These are phyloP conservation scores for Leptura quadrifasciata DNA, from an alignment of 2,888 invertebrate species.

Conservation along the genomic window DNA sequence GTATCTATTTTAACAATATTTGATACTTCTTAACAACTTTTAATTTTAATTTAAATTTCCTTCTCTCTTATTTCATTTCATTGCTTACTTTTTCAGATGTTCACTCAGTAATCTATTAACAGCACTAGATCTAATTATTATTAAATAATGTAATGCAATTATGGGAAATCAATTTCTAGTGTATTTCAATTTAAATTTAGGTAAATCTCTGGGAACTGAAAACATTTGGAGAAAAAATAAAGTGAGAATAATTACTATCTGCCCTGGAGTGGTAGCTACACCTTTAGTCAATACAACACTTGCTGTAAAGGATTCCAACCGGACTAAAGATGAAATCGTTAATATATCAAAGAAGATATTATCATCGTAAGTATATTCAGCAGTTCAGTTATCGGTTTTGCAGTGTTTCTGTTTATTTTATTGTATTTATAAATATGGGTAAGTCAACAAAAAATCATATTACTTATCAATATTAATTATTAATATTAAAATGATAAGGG, in stretches of 20 bases:
- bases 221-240: constrained; percentile 48
- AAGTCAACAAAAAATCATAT: too few species aligned
- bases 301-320: neutral
- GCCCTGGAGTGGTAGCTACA: constrained; percentile 54
- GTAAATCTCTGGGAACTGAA: constrained; percentile 46
- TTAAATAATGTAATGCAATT: neutral
- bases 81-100: too few species aligned
- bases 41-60: neutral
- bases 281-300: neutral
- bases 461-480: too few species aligned
- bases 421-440: too few species aligned
- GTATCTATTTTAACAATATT: too few species aligned
- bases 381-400: too few species aligned
- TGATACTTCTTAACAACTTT: too few species aligned
- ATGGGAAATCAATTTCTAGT: too few species aligned
- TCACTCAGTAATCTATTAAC: too few species aligned
- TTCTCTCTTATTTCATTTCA: too few species aligned
- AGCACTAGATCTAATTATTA: neutral
- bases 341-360: constrained; percentile 3
- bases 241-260: constrained; percentile 55
- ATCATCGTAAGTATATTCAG: constrained; percentile 26
- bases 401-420: too few species aligned
- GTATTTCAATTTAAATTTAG: constrained; percentile 33
- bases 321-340: neutral
- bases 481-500: too few species aligned